Conservation (phyloP, 2,888 invertebrate species). For the Dugesia japonica region DNA sequence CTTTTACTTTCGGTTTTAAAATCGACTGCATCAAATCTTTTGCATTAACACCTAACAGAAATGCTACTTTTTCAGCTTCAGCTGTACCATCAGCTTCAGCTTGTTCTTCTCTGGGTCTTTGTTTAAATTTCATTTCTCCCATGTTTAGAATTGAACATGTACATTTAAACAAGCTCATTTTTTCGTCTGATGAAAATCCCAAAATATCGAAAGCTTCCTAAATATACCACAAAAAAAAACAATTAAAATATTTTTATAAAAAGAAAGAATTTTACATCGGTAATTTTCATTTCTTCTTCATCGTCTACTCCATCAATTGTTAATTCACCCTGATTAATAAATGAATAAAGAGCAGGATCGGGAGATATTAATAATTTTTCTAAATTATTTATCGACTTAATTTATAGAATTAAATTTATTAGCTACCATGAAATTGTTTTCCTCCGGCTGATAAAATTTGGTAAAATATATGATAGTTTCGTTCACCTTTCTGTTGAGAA, state of each 20-base stretch:
- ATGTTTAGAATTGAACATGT: slow-evolving; percentile 97
- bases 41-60: slow-evolving; percentile 72
- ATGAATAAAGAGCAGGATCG: slow-evolving; percentile 62
- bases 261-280: slow-evolving; percentile 39
- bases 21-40: slow-evolving; percentile 61
- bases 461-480: slow-evolving; percentile 99
- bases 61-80: slow-evolving; percentile 79
- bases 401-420: background rate
- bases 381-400: slow-evolving; percentile 46
- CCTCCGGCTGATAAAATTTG: slow-evolving; percentile 51
- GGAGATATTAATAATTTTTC: slow-evolving; percentile 65
- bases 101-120: slow-evolving; percentile 98
- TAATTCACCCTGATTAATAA: slow-evolving; percentile 83
- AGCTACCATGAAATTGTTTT: slow-evolving; percentile 31
- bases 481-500: slow-evolving; percentile 80
- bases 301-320: slow-evolving; percentile 87
- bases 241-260: too few species aligned
- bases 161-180: slow-evolving; percentile 86
- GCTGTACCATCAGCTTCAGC: slow-evolving; percentile 47
- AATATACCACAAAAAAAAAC: background rate
- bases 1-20: slow-evolving; percentile 87
- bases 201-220: slow-evolving; percentile 96
- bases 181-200: slow-evolving; percentile 82
- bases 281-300: slow-evolving; percentile 64
- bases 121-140: slow-evolving; percentile 99